phyloP scores from a whole-genome alignment of 2,113 vertebrate species.

The Cheirogaleus medius region DNA sequence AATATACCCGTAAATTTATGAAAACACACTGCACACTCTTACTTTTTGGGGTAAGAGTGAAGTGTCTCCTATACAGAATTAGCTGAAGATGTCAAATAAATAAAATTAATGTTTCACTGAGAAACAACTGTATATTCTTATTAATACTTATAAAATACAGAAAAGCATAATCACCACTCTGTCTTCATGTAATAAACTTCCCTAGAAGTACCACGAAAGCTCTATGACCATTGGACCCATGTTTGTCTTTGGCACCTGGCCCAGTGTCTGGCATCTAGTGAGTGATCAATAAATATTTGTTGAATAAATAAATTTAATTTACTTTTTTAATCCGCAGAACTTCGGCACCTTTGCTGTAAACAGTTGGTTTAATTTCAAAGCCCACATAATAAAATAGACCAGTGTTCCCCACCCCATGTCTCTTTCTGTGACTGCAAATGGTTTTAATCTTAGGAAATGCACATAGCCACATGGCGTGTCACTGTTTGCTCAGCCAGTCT shows the following conservation, averaged over 20 bases:
- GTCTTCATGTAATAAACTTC: neutral
- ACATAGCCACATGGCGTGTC: neutral
- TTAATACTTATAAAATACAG: neutral
- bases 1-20: neutral
- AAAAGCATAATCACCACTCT: neutral
- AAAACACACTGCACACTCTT: neutral
- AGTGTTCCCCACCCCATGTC: neutral
- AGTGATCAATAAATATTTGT: constrained; percentile 13
- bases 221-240: neutral
- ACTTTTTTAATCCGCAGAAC: neutral
- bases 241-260: neutral
- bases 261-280: neutral
- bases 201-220: neutral
- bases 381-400: constrained; percentile 19
- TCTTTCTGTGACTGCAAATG: constrained; percentile 27
- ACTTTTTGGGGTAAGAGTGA: neutral
- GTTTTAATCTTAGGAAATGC: constrained; percentile 31
- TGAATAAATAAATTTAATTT: constrained; percentile 33
- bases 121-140: neutral
- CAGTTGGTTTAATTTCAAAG: constrained; percentile 24
- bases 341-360: neutral
- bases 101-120: neutral
- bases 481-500: neutral
- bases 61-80: neutral
- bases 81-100: neutral